A percentile compares a stretch with the other conserved stretches of the same genome.
Conservation (phyloP, 2,888 invertebrate genomes). For the Lepidochrysops patricia region DNA sequence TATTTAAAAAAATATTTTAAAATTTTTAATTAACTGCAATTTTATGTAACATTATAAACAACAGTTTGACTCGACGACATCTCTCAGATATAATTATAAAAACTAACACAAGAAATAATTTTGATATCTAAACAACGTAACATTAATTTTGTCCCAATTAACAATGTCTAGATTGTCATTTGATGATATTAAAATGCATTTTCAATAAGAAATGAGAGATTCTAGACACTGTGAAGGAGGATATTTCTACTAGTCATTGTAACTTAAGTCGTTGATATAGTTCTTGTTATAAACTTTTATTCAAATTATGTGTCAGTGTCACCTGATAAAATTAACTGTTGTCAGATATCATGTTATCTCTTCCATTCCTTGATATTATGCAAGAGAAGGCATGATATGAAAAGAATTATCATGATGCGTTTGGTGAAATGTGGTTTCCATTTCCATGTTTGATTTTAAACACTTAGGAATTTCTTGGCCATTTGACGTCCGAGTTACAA, state of each 20-base stretch:
- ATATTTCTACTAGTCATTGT: background rate
- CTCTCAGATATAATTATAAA: background rate
- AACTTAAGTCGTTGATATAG: background rate
- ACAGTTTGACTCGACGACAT: background rate
- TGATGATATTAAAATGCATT: background rate
- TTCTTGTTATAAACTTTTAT: no score
- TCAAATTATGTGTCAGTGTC: background rate
- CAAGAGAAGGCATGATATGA: no score
- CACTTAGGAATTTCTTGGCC: no score
- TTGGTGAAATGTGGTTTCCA: no score
- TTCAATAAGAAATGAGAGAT: background rate
- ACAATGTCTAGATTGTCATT: background rate
- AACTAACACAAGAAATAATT: conserved; percentile 11
- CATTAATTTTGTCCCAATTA: background rate
- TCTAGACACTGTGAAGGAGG: background rate
- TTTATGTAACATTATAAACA: background rate
- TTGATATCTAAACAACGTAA: conserved; percentile 7
- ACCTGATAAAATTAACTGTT: no score
- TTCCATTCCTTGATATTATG: no score
- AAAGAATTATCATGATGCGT: no score
- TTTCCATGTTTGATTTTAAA: no score
- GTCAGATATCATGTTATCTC: no score
- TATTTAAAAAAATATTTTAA: no score
- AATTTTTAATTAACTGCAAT: no score
- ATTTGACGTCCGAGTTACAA: no score